A percentile compares a stretch with the other conserved stretches of the same genome.
phyloP scores from a whole-genome alignment of 1,140 invertebrate genomes.

The Drosophila littoralis region DNA sequence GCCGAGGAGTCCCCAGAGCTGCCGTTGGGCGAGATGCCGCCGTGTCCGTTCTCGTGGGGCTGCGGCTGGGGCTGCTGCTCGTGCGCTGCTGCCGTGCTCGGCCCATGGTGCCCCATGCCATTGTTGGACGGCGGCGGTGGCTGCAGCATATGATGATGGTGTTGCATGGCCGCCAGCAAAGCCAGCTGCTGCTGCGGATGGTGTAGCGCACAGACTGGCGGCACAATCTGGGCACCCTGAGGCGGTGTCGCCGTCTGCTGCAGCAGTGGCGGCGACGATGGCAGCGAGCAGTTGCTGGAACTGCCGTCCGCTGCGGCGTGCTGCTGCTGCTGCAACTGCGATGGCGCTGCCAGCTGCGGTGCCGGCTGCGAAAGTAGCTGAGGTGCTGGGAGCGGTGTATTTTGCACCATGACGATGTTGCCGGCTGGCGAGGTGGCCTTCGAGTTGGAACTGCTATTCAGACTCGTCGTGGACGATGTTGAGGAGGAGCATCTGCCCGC shows the following conservation, averaged over 20 bases:
- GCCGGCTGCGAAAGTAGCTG: constrained; percentile 43
- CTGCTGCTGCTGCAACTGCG: constrained; percentile 52
- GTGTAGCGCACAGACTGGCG: constrained; percentile 78
- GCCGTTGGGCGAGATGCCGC: constrained; percentile 59
- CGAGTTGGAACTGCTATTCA: constrained; percentile 47
- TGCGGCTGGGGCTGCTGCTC: constrained; percentile 40
- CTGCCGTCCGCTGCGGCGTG: constrained; percentile 68
- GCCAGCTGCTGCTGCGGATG: constrained; percentile 81
- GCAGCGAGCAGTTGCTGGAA: constrained; percentile 64
- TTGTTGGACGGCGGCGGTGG: constrained; percentile 41
- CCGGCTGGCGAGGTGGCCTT: constrained; percentile 58
- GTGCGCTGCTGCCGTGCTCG: constrained; percentile 30
- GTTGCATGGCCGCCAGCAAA: constrained; percentile 77
- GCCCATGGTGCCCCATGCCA: constrained; percentile 40
- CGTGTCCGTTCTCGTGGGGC: constrained; percentile 66
- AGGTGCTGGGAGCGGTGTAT: constrained; percentile 36
- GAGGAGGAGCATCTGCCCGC: constrained; percentile 64
- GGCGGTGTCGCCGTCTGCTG: constrained; percentile 76
- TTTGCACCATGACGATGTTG: constrained; percentile 74
- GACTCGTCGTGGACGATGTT: constrained; percentile 67
- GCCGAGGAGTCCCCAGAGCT: constrained; percentile 64
- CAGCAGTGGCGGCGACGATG: constrained; percentile 72
- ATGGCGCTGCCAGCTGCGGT: constrained; percentile 18
- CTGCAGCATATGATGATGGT: constrained; percentile 60
- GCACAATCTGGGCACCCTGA: constrained; percentile 75